Percentiles rank a stretch among this genome's conserved stretches.
These are phyloP conservation scores for Typhlichthys subterraneus DNA, from an alignment of 2,797 vertebrate genomes.

Conservation along the genomic window DNA sequence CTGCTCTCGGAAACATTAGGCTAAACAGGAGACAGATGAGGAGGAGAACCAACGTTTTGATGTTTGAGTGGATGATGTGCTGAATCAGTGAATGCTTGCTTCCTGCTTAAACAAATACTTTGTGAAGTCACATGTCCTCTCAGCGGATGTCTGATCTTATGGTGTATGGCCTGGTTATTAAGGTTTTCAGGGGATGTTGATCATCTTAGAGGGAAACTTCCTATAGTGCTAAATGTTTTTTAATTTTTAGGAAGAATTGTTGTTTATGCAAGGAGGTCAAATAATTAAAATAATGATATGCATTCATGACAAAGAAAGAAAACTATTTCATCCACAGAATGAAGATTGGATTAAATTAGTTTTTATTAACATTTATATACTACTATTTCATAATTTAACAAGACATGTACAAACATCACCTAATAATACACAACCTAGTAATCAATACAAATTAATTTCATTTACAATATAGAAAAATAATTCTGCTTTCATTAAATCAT, in stretches of 20 bases:
- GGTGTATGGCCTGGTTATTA: slow-evolving; percentile 49
- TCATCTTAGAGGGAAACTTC: slow-evolving; percentile 61
- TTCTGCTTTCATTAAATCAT: slow-evolving; percentile 64
- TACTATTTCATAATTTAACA: slow-evolving; percentile 82
- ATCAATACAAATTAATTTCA: slow-evolving; percentile 53
- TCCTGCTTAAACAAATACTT: slow-evolving; percentile 59
- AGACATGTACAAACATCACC: slow-evolving; percentile 76
- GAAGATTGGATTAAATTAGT: slow-evolving; percentile 65
- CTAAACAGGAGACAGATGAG: slow-evolving; percentile 37
- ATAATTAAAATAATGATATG: slow-evolving; percentile 13
- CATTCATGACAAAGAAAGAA: slow-evolving; percentile 29
- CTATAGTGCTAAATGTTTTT: slow-evolving; percentile 31
- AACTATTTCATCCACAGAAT: slow-evolving; percentile 9
- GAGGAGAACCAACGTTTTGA: slow-evolving; percentile 64
- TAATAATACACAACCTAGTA: slow-evolving; percentile 62
- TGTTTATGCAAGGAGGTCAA: slow-evolving; percentile 32
- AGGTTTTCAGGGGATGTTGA: slow-evolving; percentile 36
- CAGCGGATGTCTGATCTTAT: slow-evolving; percentile 52
- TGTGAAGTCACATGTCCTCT: slow-evolving; percentile 41
- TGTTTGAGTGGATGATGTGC: slow-evolving; percentile 65
- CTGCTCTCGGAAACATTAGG: slow-evolving; percentile 47
- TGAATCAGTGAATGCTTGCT: slow-evolving; percentile 52
- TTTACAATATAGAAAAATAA: slow-evolving; percentile 74
- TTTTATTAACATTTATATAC: slow-evolving; percentile 75
- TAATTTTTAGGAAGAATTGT: slow-evolving; percentile 19